Percentiles rank a stretch among this genome's conserved stretches.
Evolutionary conservation across 2,797 vertebrate species (phyloP).

Genomic region (Anomalospiza imberbis): DNA sequence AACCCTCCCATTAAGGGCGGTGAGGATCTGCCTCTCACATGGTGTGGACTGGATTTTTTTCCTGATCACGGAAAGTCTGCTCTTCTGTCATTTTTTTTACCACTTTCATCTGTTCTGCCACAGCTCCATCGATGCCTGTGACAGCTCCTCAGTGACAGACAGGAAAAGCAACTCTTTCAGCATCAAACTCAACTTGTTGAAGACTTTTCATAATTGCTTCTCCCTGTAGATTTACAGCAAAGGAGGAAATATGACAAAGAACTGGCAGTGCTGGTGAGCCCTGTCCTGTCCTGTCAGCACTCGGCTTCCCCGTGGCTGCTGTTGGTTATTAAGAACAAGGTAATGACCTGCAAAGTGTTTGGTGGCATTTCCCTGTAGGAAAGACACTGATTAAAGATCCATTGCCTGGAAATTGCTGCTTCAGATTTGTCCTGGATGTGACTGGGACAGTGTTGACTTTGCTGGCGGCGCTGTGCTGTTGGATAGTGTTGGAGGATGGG

Average conservation of each 20-base stretch:
- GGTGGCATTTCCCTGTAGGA: background rate
- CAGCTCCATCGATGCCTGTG: background rate
- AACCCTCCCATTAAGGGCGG: background rate
- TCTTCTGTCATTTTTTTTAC: background rate
- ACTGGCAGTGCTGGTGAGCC: background rate
- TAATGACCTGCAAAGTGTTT: background rate
- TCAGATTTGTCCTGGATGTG: background rate
- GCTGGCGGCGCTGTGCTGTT: background rate
- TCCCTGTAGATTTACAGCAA: background rate
- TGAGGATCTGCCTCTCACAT: background rate
- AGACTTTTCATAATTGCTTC: background rate
- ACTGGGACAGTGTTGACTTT: background rate
- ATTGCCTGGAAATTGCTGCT: background rate
- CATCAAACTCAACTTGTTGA: background rate
- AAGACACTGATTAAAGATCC: conserved; percentile 19
- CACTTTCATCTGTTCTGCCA: conserved; percentile 9
- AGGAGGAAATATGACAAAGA: background rate
- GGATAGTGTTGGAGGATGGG: background rate
- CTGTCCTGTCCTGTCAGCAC: background rate
- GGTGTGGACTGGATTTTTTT: background rate
- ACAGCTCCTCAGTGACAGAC: conserved; percentile 15
- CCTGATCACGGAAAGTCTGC: conserved; percentile 1
- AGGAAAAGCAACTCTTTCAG: background rate
- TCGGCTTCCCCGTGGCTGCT: background rate
- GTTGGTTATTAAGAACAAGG: background rate